A percentile compares a stretch with the other conserved stretches of the same genome.
Evolutionary conservation across 2,888 invertebrate species (phyloP).

Genomic region (Ganaspis brasiliensis): DNA sequence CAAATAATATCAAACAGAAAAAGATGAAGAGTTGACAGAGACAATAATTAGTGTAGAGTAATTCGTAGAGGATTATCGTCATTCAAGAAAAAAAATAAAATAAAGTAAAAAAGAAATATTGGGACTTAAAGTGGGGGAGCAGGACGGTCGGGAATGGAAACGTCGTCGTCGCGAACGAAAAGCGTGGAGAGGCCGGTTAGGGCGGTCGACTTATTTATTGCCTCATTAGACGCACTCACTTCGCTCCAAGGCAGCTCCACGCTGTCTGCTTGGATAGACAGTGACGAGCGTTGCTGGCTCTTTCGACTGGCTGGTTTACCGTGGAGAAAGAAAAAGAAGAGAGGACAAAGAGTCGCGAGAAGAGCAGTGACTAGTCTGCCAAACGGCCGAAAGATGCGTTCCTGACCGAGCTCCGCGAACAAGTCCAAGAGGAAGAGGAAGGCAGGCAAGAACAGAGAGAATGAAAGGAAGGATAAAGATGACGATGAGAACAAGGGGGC

Average conservation of each 20-base stretch:
- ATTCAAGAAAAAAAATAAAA: constrained; percentile 11
- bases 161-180: constrained; percentile 78
- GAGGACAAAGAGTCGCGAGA: constrained; percentile 42
- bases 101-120: constrained; percentile 44
- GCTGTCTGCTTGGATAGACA: constrained; percentile 81
- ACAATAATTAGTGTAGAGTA: not conserved
- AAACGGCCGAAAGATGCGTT: constrained; percentile 60
- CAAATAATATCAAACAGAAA: too few species aligned
- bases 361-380: constrained; percentile 45
- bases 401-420: constrained; percentile 51
- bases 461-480: constrained; percentile 45
- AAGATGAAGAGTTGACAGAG: too few species aligned
- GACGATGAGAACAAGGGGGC: constrained; percentile 51
- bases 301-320: constrained; percentile 55
- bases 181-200: constrained; percentile 79
- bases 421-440: constrained; percentile 50
- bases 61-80: not conserved
- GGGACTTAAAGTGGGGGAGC: constrained; percentile 45
- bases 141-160: constrained; percentile 71
- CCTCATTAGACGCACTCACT: constrained; percentile 80
- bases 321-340: constrained; percentile 52
- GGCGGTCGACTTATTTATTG: constrained; percentile 80
- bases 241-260: constrained; percentile 79
- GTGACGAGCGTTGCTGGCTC: constrained; percentile 75
- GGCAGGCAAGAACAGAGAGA: constrained; percentile 55